Evolutionary conservation across 1,140 invertebrate species (phyloP), one percentile per base, ranked within the genome.

Genomic region (Trichonephila inaurata): DNA sequence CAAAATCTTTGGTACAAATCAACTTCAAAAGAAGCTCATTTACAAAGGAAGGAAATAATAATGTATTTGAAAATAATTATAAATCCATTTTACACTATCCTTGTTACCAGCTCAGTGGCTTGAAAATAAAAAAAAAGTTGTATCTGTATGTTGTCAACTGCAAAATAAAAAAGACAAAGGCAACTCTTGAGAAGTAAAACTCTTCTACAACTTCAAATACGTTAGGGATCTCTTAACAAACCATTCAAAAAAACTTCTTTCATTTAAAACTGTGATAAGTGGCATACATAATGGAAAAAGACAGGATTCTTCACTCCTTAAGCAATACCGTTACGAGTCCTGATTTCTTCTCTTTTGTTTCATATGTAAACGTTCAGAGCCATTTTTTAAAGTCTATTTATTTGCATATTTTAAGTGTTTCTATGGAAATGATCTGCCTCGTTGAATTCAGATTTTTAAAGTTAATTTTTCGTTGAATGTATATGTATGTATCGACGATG

Each of bases 381-480:
- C 44, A 51, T 51, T 83, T 83, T 83, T 60, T 83, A 14, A 51
- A 8, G 2, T 19, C 82, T 10, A 28, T 19, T 60, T 44, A 44
- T 83, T 83, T 83, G 82, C 82, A 60, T 83, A 60, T 83, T 83
- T 83, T 83, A 83, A 83, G 51, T 83, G 44, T 16, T 51, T 58
- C 5, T 19, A 24, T 0, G 10, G 24, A 83, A 51, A 18, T 40
- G 2, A 16, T 7, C 51, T 28, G 5, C 28, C 28, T 51, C 51
- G 51, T 51, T 51, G 82, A 60, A 58, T 58, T 83, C 82, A 51
- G 82, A 8, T 51, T 51, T 28, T n/a, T n/a, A 12, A 82, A 10
- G 51, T 51, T 51, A 51, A 51, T 4, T 33, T 40, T 6, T 16
- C 12, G 16, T 77, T 6, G 14, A 28, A 33, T 40, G 3, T 16